Conservation (phyloP, 1,140 invertebrate genomes). For the Aphaenogaster rudis region DNA sequence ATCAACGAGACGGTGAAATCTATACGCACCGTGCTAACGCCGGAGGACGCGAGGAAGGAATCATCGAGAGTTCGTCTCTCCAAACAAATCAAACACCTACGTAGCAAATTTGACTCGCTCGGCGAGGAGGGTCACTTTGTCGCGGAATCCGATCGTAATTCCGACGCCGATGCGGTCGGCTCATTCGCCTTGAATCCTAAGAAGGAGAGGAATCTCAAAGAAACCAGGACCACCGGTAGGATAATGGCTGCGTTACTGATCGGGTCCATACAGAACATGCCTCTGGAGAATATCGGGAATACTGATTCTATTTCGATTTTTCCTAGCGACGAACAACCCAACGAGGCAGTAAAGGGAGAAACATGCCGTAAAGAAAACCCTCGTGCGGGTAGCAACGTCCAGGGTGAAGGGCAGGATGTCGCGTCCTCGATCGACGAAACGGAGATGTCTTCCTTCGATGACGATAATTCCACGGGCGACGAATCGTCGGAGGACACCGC, state of each 20-base stretch:
- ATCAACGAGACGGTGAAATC: slow-evolving; percentile 38
- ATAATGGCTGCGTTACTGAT: slow-evolving; percentile 90
- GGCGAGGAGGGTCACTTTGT: slow-evolving; percentile 82
- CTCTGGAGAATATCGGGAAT: slow-evolving; percentile 88
- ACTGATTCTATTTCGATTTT: slow-evolving; percentile 76
- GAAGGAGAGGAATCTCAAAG: slow-evolving; percentile 85
- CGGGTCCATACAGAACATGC: slow-evolving; percentile 88
- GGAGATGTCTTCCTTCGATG: slow-evolving; percentile 81
- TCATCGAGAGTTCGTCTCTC: slow-evolving; percentile 79
- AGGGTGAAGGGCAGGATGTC: not conserved
- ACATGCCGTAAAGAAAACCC: not conserved
- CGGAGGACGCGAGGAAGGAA: not conserved
- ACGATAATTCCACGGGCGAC: slow-evolving; percentile 80
- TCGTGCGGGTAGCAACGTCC: not conserved
- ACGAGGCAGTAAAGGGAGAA: not conserved
- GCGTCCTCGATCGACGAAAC: not conserved
- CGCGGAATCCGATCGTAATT: slow-evolving; percentile 71
- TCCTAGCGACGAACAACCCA: not conserved
- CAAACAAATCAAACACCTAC: slow-evolving; percentile 83
- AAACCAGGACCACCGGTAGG: slow-evolving; percentile 87
- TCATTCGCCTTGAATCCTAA: slow-evolving; percentile 69
- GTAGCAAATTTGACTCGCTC: slow-evolving; percentile 82
- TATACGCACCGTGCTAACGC: not conserved
- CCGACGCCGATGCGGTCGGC: slow-evolving; percentile 73
- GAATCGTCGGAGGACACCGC: slow-evolving; percentile 81